Conservation (phyloP, 2,113 vertebrate genomes). For the Sceloporus tristichus region DNA sequence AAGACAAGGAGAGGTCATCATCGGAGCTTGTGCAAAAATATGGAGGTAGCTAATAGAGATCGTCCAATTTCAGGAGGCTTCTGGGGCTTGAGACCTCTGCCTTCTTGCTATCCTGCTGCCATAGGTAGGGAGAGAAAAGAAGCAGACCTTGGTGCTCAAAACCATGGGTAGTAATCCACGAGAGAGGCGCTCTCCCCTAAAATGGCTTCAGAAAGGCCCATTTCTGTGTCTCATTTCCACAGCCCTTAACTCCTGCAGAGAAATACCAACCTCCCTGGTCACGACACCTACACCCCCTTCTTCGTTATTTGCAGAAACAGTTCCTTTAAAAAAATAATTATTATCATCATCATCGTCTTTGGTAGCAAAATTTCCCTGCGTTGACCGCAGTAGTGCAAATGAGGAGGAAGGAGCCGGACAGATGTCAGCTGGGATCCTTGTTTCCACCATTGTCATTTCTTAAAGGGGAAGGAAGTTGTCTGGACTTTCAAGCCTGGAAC, state of each 20-base stretch:
- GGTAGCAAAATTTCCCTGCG: slow-evolving; percentile 63
- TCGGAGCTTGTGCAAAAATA: slow-evolving; percentile 32
- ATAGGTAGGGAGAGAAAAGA: background rate
- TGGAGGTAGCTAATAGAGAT: slow-evolving; percentile 66
- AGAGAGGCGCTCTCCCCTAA: background rate
- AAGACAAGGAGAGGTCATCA: background rate
- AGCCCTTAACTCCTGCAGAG: accelerated
- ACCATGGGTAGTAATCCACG: background rate
- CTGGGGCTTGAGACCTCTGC: accelerated
- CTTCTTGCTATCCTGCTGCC: background rate
- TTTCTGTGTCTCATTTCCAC: background rate
- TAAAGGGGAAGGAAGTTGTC: slow-evolving; percentile 74
- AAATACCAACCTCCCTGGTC: background rate
- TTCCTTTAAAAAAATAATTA: slow-evolving; percentile 45
- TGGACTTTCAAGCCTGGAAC: slow-evolving; percentile 83
- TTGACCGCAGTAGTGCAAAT: slow-evolving; percentile 73
- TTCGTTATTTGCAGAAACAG: slow-evolving; percentile 42
- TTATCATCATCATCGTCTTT: slow-evolving; percentile 63
- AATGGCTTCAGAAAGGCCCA: background rate
- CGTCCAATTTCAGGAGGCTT: background rate
- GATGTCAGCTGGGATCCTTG: slow-evolving; percentile 29
- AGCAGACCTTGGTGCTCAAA: background rate
- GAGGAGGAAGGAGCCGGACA: slow-evolving; percentile 52
- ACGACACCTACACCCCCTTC: background rate
- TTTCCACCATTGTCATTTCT: slow-evolving; percentile 79